Evolutionary conservation across 1,140 invertebrate genomes (phyloP).

Genomic region (Sminthurides bifidus): DNA sequence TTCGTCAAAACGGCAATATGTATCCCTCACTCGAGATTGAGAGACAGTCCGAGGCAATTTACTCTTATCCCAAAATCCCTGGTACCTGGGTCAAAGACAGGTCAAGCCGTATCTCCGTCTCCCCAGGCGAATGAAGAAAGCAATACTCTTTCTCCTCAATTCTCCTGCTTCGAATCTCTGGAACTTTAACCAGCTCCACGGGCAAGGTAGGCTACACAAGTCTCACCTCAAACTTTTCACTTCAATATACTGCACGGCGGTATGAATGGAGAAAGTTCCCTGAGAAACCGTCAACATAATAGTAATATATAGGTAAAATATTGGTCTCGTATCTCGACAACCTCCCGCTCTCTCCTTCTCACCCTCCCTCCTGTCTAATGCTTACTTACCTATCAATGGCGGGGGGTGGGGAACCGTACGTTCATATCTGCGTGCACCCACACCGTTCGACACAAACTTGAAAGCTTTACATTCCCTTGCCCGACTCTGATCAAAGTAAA

Average conservation of each 20-base stretch:
- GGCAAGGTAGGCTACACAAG: neutral
- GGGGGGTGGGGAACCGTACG: neutral
- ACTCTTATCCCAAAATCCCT: neutral
- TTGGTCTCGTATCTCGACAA: neutral
- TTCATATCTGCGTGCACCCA: neutral
- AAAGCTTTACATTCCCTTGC: neutral
- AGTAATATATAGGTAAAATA: conserved; percentile 1
- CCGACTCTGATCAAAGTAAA: neutral
- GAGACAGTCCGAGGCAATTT: neutral
- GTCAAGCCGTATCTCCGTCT: too few species aligned
- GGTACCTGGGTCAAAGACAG: too few species aligned
- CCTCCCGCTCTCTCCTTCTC: neutral
- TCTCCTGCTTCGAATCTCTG: neutral
- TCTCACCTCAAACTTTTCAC: conserved; percentile 24
- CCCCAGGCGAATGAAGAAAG: too few species aligned
- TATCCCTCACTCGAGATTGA: neutral
- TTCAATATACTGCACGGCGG: conserved; percentile 14
- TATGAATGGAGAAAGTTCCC: too few species aligned
- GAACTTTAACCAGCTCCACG: conserved; percentile 1
- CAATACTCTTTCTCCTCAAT: neutral
- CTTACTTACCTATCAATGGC: neutral
- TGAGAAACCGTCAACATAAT: conserved; percentile 3
- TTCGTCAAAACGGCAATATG: neutral
- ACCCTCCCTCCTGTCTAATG: neutral
- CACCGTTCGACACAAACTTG: neutral